A percentile compares a stretch with the other conserved stretches of the same genome.
Evolutionary conservation across 2,113 vertebrate genomes (phyloP).

Genomic region (Malurus melanocephalus): DNA sequence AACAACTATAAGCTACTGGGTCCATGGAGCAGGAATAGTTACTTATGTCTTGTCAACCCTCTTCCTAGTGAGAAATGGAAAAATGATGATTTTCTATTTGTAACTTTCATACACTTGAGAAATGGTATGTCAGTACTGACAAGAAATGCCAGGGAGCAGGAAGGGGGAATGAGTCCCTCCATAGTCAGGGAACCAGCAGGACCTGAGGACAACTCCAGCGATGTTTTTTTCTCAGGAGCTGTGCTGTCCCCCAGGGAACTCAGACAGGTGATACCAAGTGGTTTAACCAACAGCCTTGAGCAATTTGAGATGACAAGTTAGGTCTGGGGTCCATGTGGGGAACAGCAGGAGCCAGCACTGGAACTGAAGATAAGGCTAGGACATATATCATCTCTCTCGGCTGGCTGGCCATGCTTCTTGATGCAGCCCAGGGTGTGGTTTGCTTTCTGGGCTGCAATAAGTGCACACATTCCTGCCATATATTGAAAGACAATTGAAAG

Average conservation of each 20-base stretch:
- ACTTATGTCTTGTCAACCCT: background rate
- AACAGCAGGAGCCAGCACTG: background rate
- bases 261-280: accelerated
- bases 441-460: background rate
- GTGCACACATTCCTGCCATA: background rate
- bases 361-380: background rate
- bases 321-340: background rate
- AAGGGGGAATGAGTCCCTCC: background rate
- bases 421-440: background rate
- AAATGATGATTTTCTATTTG: background rate
- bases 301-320: background rate
- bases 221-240: background rate
- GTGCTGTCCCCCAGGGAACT: background rate
- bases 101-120: background rate
- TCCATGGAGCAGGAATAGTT: background rate
- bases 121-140: background rate
- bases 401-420: background rate
- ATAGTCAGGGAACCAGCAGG: accelerated
- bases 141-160: background rate
- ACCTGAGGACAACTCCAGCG: accelerated
- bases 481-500: background rate
- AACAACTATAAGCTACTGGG: background rate
- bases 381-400: background rate
- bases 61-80: background rate
- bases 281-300: background rate